A percentile compares a stretch with the other conserved stretches of the same genome.
These are phyloP conservation scores for Cladorhizidae sp. DNA, from an alignment of 37 sponge, comb jelly and placozoan species.

Conservation along the genomic window DNA sequence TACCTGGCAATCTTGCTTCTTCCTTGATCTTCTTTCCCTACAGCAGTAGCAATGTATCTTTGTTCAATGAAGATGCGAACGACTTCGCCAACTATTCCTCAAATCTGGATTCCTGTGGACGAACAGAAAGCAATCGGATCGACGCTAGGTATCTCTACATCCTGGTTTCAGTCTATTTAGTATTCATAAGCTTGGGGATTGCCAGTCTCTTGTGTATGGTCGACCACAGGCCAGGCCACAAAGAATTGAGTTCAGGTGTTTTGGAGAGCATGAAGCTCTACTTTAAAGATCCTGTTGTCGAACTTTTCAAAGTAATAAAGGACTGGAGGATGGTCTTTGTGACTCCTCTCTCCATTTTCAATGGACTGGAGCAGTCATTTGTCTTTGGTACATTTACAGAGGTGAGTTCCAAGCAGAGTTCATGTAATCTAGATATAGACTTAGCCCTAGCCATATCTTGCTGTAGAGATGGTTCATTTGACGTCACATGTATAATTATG, in stretches of 20 bases:
- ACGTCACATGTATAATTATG: too few species aligned
- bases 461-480: too few species aligned
- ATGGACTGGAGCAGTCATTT: constrained; percentile 38
- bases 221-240: constrained; percentile 14
- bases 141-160: constrained; percentile 20
- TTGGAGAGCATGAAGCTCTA: constrained; percentile 10
- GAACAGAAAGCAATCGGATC: not conserved
- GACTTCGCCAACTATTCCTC: too few species aligned
- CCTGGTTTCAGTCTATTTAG: constrained; percentile 40
- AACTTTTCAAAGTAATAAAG: constrained; percentile 12
- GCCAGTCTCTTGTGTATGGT: not conserved
- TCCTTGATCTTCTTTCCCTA: constrained; percentile 36
- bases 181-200: constrained; percentile 28
- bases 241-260: not conserved
- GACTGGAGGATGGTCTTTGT: constrained; percentile 29
- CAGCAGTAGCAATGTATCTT: not conserved
- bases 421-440: too few species aligned
- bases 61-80: not conserved
- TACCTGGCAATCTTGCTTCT: constrained; percentile 44
- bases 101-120: constrained; percentile 1
- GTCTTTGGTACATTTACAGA: constrained; percentile 39
- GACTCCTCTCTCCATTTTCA: constrained; percentile 15
- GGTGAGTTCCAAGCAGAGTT: constrained; percentile 25
- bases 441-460: too few species aligned
- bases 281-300: constrained; percentile 28